A percentile compares a stretch with the other conserved stretches of the same genome.
Conservation (phyloP, 2,113 vertebrate species). For the Tenebrosternarchus preto region DNA sequence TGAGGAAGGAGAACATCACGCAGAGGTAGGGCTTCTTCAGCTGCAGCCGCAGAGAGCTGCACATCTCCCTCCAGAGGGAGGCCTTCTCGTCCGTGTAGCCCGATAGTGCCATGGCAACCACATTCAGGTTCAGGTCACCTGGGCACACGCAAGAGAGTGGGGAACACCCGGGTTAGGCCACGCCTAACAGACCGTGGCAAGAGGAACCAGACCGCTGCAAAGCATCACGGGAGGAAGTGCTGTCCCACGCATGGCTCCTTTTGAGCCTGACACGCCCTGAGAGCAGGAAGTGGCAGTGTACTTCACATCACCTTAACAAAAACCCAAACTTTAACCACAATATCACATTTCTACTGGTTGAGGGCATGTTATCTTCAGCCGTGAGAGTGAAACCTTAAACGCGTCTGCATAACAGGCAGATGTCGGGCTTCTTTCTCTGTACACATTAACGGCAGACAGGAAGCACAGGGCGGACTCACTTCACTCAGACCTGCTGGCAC, state of each 20-base stretch:
- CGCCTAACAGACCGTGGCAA: background rate
- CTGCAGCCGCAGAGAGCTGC: constrained; percentile 90
- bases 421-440: no score
- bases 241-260: no score
- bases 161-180: background rate
- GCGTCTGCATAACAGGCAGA: no score
- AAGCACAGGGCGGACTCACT: background rate
- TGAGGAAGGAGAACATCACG: constrained; percentile 97
- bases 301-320: no score
- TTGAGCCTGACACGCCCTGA: no score
- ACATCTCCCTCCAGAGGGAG: constrained; percentile 99
- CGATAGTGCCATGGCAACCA: constrained; percentile 97
- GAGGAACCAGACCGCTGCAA: background rate
- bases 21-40: constrained; percentile 94
- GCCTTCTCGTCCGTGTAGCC: constrained; percentile 96
- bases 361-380: no score
- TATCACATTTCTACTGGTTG: no score
- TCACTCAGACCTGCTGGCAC: constrained; percentile 11
- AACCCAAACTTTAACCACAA: no score
- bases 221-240: background rate
- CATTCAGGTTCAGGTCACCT: constrained; percentile 98
- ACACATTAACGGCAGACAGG: background rate
- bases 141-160: constrained; percentile 22
- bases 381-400: no score
- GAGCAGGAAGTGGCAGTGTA: no score